Evolutionary conservation across 30 jellyfish, hydroid and myxozoan genomes (phyloP), one percentile per base, ranked within the genome.

Genomic region (Turritopsis dohrnii): DNA sequence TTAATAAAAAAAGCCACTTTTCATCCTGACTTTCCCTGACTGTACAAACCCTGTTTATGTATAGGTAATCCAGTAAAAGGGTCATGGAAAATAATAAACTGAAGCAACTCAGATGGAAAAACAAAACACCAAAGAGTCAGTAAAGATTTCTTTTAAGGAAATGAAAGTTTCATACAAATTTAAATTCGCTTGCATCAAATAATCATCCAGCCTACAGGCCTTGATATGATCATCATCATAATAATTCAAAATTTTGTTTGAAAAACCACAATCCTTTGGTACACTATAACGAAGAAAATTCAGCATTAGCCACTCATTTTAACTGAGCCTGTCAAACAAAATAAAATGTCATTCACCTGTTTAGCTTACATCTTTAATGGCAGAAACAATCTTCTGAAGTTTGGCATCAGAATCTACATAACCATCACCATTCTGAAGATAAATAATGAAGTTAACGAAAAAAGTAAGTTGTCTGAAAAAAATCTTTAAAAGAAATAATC

Each of bases 341-440:
- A 5, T 41, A 41, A 41, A 5, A 41, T 13, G 60, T 3, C 13
- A 41, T 41, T 41, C 13, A 41, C 60, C 60, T 27, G 8, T 0
- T 69, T 69, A 69, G 22, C 9, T 69, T 8, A 92, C 95, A n/a
- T 73, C 89, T 41, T 81, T 52, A 16, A 90, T 90, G 87, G 95
- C 94, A 21, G 54, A 28, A 65, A 81, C 76, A 52, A 90, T 90
- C 76, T 90, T 90, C 8, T 79, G 71, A 83, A 90, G 17, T 75
- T 90, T 90, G 1, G 89, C 88, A 65, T 80, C 89, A 52, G 89
- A 84, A 31, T 90, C 95, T 28, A 90, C 93, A 90, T 90, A 90
- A 0, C 97, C 97, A 85, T 90, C 97, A 7, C 97, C 97, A 81
- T 85, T 90, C 97, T 90, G 69, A n/a, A 82, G 82, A 27, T 23